These are phyloP conservation scores for Odontomyia ornata DNA, from an alignment of 2,888 invertebrate species.

Conservation along the genomic window DNA sequence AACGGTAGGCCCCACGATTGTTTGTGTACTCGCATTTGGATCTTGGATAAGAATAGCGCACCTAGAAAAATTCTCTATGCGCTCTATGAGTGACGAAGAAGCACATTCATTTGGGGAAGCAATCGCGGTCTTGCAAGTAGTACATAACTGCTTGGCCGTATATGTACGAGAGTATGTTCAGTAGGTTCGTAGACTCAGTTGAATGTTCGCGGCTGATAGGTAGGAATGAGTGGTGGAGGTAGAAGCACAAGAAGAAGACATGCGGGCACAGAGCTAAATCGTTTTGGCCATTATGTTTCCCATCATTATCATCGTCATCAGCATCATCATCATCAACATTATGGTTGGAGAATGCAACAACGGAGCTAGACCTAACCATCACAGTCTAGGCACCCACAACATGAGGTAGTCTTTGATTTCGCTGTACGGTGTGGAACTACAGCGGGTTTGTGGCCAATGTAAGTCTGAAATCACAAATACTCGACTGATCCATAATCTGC, in stretches of 20 bases:
- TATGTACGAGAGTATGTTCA: background rate
- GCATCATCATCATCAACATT: background rate
- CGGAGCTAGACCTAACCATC: background rate
- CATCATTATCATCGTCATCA: constrained; percentile 37
- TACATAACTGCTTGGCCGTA: too few relatives aligned
- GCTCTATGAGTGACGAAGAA: background rate
- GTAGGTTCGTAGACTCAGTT: background rate
- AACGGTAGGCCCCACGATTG: background rate
- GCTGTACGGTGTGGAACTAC: background rate
- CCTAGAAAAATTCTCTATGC: background rate
- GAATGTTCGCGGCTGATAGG: too few relatives aligned
- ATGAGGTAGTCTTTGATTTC: background rate
- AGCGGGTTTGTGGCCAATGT: background rate
- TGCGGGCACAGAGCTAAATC: constrained; percentile 1
- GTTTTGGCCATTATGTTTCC: constrained; percentile 36
- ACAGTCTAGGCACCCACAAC: constrained; percentile 21
- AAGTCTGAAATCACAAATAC: background rate
- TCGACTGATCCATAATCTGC: too few relatives aligned
- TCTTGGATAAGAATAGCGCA: background rate
- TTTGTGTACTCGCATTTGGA: background rate
- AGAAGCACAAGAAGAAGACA: too few relatives aligned
- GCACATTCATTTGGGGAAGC: background rate
- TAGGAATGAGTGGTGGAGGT: too few relatives aligned
- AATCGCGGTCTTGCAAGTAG: too few relatives aligned
- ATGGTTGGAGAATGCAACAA: constrained; percentile 13